These are phyloP conservation scores for Achatina immaculata DNA, from an alignment of 1,140 invertebrate genomes.

Conservation along the genomic window DNA sequence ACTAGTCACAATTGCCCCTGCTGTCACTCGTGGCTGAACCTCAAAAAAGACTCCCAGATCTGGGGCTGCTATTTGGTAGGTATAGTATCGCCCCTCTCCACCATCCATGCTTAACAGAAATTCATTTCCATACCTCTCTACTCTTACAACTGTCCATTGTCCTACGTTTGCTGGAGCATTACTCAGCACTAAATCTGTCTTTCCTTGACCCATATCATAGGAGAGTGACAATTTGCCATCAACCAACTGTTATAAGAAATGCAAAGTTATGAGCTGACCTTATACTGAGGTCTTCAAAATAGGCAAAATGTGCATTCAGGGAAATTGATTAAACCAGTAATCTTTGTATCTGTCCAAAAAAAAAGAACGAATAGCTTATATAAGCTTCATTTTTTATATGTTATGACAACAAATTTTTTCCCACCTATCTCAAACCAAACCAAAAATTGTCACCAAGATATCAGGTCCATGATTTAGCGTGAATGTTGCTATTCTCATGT, in stretches of 20 bases:
- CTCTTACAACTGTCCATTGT: constrained; percentile 95
- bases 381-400: no score
- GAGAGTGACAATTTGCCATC: not conserved
- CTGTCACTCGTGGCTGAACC: not conserved
- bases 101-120: constrained; percentile 94
- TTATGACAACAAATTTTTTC: no score
- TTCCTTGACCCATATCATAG: constrained; percentile 7
- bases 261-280: no score
- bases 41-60: constrained; percentile 1
- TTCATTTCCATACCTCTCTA: constrained; percentile 86
- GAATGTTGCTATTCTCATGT: no score
- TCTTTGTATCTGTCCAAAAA: no score
- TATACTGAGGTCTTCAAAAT: not conserved
- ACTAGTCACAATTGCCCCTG: constrained; percentile 8
- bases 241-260: not conserved
- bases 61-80: constrained; percentile 79
- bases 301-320: not conserved
- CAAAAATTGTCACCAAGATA: no score
- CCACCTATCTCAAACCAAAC: no score
- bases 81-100: constrained; percentile 93
- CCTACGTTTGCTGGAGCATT: constrained; percentile 93
- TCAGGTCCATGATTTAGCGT: no score
- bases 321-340: not conserved
- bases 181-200: constrained; percentile 84
- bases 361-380: no score